phyloP scores from a whole-genome alignment of 2,888 invertebrate species.

The Mamestra brassicae region DNA sequence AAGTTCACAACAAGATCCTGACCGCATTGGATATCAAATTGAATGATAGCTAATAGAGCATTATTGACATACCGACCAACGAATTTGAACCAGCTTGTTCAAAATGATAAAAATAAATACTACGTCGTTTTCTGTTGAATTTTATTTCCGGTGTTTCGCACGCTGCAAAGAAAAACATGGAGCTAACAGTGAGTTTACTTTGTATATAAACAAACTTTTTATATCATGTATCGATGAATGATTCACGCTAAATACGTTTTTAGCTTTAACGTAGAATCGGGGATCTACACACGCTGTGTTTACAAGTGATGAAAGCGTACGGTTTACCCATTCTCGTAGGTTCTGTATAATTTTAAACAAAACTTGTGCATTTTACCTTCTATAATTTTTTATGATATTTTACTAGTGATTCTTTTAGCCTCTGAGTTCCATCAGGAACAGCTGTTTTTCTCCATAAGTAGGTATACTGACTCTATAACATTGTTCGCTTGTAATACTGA shows the following conservation, averaged over 20 bases:
- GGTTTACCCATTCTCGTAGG: neutral
- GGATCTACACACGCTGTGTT: neutral
- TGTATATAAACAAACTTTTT: neutral
- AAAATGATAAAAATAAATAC: slow-evolving; percentile 24
- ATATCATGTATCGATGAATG: neutral
- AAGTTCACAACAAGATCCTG: slow-evolving; percentile 31
- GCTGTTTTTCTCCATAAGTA: too few relatives aligned
- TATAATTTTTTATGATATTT: too few relatives aligned
- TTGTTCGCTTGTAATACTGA: too few relatives aligned
- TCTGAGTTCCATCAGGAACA: too few relatives aligned
- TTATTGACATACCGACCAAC: slow-evolving; percentile 49
- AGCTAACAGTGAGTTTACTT: neutral
- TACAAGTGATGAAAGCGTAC: neutral
- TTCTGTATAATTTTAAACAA: too few relatives aligned
- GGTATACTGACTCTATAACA: too few relatives aligned
- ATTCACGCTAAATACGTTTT: neutral
- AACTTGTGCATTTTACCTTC: too few relatives aligned
- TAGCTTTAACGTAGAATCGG: neutral
- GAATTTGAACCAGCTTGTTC: slow-evolving; percentile 26
- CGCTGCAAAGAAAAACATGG: neutral
- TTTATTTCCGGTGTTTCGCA: neutral
- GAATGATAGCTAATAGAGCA: slow-evolving; percentile 57
- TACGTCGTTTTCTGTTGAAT: neutral
- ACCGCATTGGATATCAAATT: slow-evolving; percentile 41
- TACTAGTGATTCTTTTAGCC: too few relatives aligned